Conservation (phyloP, 1,140 invertebrate genomes). For the Orchestia grillus region DNA sequence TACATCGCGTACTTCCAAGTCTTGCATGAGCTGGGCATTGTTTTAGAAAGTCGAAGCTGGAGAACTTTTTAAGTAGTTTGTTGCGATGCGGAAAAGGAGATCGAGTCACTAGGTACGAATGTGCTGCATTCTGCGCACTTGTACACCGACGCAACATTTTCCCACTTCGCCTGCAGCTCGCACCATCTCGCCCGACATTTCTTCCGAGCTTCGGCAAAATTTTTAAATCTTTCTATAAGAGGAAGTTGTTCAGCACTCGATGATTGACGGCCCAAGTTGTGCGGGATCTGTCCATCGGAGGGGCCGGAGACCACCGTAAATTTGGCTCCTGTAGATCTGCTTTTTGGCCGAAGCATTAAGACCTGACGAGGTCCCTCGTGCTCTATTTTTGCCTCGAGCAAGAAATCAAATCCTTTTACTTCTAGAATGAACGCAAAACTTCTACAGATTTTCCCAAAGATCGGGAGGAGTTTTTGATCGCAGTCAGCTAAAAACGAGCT, state of each 20-base stretch:
- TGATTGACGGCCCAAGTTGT: slow-evolving; percentile 45
- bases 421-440: not conserved
- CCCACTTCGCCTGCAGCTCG: not conserved
- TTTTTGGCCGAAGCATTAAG: not conserved
- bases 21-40: not conserved
- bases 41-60: not conserved
- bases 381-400: not conserved
- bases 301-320: not conserved
- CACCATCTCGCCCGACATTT: not conserved
- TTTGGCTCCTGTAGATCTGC: slow-evolving; percentile 31
- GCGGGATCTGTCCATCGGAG: slow-evolving; percentile 34
- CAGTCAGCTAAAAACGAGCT: not conserved
- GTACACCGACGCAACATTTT: not conserved
- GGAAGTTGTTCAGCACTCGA: not conserved
- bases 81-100: not conserved
- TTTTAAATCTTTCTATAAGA: not conserved
- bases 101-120: not conserved
- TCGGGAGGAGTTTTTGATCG: not conserved
- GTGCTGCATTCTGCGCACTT: not conserved
- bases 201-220: not conserved
- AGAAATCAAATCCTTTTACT: not conserved
- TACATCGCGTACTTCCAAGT: not conserved
- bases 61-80: not conserved
- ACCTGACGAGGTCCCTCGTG: not conserved
- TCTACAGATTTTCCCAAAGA: not conserved